These are phyloP conservation scores for Habroteleia sp. DNA, from an alignment of 2,888 invertebrate genomes.

Conservation along the genomic window DNA sequence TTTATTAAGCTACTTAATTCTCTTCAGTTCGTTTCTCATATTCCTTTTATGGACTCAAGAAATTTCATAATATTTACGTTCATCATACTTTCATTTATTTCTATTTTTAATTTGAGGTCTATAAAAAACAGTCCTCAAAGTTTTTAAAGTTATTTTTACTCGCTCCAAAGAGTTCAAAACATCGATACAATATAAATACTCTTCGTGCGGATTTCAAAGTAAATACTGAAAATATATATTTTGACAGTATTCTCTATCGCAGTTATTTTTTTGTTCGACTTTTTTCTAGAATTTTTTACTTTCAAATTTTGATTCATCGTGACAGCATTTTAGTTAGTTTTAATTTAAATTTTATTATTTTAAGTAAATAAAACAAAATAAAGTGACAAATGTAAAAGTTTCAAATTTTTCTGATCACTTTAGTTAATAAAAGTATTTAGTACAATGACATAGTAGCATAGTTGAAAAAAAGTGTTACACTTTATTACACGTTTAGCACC, in stretches of 20 bases:
- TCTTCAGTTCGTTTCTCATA: too few species aligned
- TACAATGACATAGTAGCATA: constrained; percentile 35
- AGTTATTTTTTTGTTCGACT: too few species aligned
- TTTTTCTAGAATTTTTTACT: too few species aligned
- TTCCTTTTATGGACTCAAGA: background rate
- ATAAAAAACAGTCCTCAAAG: constrained; percentile 27
- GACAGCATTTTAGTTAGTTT: too few species aligned
- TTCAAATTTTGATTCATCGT: too few species aligned
- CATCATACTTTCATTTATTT: constrained; percentile 11
- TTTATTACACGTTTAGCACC: constrained; percentile 24
- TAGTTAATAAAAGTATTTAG: constrained; percentile 4
- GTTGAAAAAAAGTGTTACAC: constrained; percentile 47
- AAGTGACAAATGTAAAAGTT: too few species aligned
- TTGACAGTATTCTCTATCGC: background rate
- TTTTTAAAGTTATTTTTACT: constrained; percentile 21
- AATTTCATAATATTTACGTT: constrained; percentile 33
- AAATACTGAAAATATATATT: background rate
- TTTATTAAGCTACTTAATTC: too few species aligned
- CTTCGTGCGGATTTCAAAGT: background rate
- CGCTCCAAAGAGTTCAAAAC: constrained; percentile 12
- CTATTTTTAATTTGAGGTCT: constrained; percentile 27
- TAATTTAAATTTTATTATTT: too few species aligned
- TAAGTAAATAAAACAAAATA: too few species aligned
- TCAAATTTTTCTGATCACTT: constrained; percentile 5
- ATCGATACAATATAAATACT: constrained; percentile 21